Base-by-base conservation (phyloP, 2,888 invertebrate genomes). In the Drosophila emarginata region DNA sequence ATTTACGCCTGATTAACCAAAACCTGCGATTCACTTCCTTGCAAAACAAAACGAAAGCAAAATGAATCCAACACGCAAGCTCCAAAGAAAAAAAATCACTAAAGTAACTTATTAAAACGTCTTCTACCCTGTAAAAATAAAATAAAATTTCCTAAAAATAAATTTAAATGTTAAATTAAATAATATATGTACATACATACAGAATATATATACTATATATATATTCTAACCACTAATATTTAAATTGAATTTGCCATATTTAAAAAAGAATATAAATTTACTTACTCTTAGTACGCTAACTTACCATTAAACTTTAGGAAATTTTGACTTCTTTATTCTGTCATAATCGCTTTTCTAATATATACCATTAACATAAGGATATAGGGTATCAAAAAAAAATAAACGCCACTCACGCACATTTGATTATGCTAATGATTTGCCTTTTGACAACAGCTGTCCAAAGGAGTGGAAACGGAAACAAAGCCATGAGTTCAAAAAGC, bases 341-440 rank as follows among this genome's bases (percentile, higher is more conserved):
- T 26, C 4, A 26, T 26, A 26, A 26, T 4, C 26, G 5, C 6
- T 5, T 26, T 0, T 23, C 23, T 23, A 23, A 4, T 23, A 18
- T 45, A 45, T 45, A 12, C 45, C 21, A 11, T 21, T 12, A 1
- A 5, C 18, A 4, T 11, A 11, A 12, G 4, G 4, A 21, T 45
- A 45, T 21, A 12, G 21, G 21, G 45, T 45, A 64, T 32, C 11
- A 60, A 26, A 32, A 26, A 40, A 12, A 64, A 58, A 61, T 69
- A 68, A 52, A 64, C 61, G 58, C 64, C 59, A 69, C 77, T 78
- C 81, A 82, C 87, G 81, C 81, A 82, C 79, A 79, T 85, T 77
- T 77, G 82, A 87, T 81, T 82, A 82, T 87, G 82, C 82, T 87
- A 82, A 82, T 82, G 72, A 84, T 77, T 77, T 69, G 72, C 56